Base-by-base conservation (phyloP, 2,113 vertebrate species). In the Vombatus ursinus region DNA sequence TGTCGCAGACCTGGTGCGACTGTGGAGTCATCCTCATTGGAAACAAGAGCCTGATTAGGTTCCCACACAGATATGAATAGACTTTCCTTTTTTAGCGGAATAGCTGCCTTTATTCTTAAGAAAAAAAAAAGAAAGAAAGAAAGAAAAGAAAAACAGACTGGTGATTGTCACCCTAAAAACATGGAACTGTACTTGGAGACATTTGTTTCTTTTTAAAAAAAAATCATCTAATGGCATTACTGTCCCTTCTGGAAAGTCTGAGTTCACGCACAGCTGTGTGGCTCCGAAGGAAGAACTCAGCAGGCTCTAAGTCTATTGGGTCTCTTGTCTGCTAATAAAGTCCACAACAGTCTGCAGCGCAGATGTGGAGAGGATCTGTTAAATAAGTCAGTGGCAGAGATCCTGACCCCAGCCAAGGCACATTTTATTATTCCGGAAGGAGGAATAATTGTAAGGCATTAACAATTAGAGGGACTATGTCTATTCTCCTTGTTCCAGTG, bases 41-140 rank as follows among this genome's bases (percentile, higher is more conserved):
- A 99, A 99, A 99, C 99, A 99, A 99, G 99, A 99, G 99, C 98
- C 99, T 99, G 99, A 99, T 99, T 99, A 99, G 99, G 99, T 99
- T 99, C 99, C 99, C 99, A 99, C 99, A 99, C 99, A 99, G 99
- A 99, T 99, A 99, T 99, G 98, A 98, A 99, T 99, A 99, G 98
- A 99, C 98, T 98, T 99, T 98, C 98, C 98, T 98, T 98, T 98
- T 98, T 98, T 98, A 98, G 98, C 97, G 97, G 97, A 99, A 99
- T 98, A 95, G 98, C 98, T 98, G 97, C 98, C 98, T 98, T 99
- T 98, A 98, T 99, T 98, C 97, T 98, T 98, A 98, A 98, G 96
- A 68, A 68, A 68, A 37, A 37, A 68, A 68, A 77, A n/a, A n/a
- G 16, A n/a, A 19, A 37, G 5, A 7, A 16, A 19, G 98, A 96